Conservation (phyloP, 2,113 vertebrate genomes). For the Anas platyrhynchos region DNA sequence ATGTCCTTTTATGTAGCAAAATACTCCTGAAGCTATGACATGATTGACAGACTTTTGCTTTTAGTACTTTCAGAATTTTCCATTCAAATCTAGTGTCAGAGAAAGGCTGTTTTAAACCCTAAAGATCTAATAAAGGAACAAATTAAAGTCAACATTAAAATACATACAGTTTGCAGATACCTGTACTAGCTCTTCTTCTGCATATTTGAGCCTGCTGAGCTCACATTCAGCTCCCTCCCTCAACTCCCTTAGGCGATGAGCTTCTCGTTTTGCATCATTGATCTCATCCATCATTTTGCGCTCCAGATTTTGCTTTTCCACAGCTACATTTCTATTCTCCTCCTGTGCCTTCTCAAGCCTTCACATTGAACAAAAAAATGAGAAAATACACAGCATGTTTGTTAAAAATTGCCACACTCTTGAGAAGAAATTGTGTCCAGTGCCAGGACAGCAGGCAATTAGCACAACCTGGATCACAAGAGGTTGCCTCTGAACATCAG, state of each 20-base stretch:
- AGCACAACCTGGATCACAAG: constrained; percentile 32
- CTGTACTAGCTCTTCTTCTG: constrained; percentile 97
- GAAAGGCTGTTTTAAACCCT: not conserved
- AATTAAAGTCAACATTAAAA: not conserved
- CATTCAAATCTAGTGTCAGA: not conserved
- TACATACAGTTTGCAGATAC: constrained; percentile 64
- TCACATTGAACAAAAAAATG: constrained; percentile 56
- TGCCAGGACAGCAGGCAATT: not conserved
- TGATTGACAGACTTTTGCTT: not conserved
- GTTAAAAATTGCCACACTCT: not conserved
- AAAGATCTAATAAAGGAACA: not conserved
- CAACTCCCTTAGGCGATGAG: constrained; percentile 88
- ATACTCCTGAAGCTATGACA: not conserved
- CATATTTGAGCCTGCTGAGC: constrained; percentile 95
- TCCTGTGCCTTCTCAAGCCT: constrained; percentile 98
- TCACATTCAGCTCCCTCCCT: constrained; percentile 94
- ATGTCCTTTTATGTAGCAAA: not conserved
- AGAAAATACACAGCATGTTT: constrained; percentile 27
- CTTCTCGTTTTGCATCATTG: constrained; percentile 92
- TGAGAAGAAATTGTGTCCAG: not conserved
- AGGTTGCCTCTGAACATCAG: not conserved
- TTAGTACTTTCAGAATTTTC: not conserved
- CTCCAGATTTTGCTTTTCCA: constrained; percentile 98
- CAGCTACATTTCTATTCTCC: constrained; percentile 96
- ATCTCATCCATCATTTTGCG: constrained; percentile 98